A percentile compares a stretch with the other conserved stretches of the same genome.
Conservation (phyloP, 2,113 vertebrate species). For the Gadus chalcogrammus region DNA sequence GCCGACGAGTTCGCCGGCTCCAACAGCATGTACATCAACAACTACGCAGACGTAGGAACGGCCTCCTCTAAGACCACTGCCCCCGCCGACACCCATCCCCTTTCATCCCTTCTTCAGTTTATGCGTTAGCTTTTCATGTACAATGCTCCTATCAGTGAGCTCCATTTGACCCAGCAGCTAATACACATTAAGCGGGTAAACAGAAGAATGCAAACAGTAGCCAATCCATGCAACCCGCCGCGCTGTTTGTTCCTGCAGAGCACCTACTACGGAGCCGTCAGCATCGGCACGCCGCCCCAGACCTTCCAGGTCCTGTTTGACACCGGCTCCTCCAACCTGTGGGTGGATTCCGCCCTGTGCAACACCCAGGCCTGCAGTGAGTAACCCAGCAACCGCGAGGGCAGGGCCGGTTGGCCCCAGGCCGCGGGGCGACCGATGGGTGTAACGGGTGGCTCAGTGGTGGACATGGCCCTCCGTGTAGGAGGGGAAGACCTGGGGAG, state of each 20-base stretch:
- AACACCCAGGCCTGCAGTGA: constrained; percentile 61
- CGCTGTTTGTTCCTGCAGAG: constrained; percentile 35
- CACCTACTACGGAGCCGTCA: constrained; percentile 59
- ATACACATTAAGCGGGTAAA: no score
- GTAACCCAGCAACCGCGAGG: constrained; percentile 15
- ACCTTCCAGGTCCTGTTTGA: constrained; percentile 65
- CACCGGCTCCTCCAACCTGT: constrained; percentile 63
- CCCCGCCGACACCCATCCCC: background rate
- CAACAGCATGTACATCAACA: constrained; percentile 64
- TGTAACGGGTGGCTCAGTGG: no score
- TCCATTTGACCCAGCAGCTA: no score
- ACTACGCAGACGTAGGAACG: constrained; percentile 78
- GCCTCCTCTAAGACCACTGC: background rate
- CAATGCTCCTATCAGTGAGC: no score
- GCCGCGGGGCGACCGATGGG: no score
- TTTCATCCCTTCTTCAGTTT: background rate
- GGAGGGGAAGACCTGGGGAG: no score
- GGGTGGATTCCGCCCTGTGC: constrained; percentile 64
- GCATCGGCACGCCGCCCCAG: constrained; percentile 55
- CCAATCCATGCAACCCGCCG: no score
- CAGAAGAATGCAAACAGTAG: no score
- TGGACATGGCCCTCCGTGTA: no score
- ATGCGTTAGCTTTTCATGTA: no score
- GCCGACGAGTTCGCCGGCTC: constrained; percentile 30
- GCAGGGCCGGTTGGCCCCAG: no score